Conservation (phyloP, 2,113 vertebrate genomes). For the Rhinichthys klamathensis region DNA sequence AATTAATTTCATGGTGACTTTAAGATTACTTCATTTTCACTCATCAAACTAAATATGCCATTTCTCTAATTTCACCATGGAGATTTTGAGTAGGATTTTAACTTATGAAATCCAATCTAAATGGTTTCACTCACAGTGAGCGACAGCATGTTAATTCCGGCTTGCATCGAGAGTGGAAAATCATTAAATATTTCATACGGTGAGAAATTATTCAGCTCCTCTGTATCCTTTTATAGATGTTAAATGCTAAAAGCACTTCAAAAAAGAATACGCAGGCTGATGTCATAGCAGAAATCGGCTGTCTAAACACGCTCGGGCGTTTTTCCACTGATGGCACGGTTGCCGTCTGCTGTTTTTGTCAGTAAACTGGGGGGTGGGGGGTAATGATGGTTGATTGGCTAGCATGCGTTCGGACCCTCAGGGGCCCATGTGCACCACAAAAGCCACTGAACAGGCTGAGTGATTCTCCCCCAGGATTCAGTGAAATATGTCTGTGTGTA, state of each 20-base stretch:
- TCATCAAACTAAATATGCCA: background rate
- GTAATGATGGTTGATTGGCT: conserved; percentile 40
- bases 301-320: background rate
- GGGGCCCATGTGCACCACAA: conserved; percentile 27
- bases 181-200: background rate
- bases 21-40: background rate
- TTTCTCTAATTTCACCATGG: background rate
- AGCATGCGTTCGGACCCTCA: conserved; percentile 42
- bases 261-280: background rate
- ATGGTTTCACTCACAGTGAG: background rate
- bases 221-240: background rate
- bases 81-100: background rate
- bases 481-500: background rate
- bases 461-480: conserved; percentile 31
- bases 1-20: too few species aligned
- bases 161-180: background rate
- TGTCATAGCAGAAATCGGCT: background rate
- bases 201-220: background rate
- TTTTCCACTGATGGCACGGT: background rate
- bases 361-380: background rate
- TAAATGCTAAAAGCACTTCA: background rate
- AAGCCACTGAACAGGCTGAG: background rate
- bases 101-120: background rate
- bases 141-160: background rate
- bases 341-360: background rate